These are phyloP conservation scores for Venustaconcha ellipsiformis DNA, from an alignment of 1,140 invertebrate genomes.

Conservation along the genomic window DNA sequence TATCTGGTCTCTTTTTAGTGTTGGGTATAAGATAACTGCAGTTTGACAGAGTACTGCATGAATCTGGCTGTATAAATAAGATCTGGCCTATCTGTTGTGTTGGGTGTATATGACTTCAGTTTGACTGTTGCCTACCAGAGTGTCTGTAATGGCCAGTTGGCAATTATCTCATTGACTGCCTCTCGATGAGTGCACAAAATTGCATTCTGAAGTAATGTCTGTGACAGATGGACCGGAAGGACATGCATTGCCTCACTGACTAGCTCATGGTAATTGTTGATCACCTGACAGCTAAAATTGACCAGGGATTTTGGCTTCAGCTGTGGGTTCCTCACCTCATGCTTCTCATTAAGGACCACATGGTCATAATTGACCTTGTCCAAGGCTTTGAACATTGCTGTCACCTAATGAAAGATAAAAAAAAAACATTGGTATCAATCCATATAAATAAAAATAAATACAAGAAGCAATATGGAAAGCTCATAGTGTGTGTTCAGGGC, in stretches of 20 bases:
- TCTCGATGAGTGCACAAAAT: constrained; percentile 34
- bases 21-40: too few species aligned
- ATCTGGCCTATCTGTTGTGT: too few species aligned
- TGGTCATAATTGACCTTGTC: constrained; percentile 47
- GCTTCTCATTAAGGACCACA: constrained; percentile 36
- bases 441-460: too few species aligned
- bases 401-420: too few species aligned
- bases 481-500: too few species aligned
- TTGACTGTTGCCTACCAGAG: constrained; percentile 38
- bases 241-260: constrained; percentile 31
- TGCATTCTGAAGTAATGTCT: constrained; percentile 35
- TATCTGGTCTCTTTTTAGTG: too few species aligned
- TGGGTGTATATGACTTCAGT: background rate
- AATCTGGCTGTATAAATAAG: background rate
- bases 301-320: constrained; percentile 20
- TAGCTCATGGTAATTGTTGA: constrained; percentile 23
- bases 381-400: constrained; percentile 47
- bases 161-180: constrained; percentile 42
- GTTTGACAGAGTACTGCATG: too few species aligned
- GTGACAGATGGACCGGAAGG: constrained; percentile 43
- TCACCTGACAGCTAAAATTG: constrained; percentile 26
- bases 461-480: too few species aligned
- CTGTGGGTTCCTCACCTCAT: constrained; percentile 7
- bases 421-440: too few species aligned
- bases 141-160: constrained; percentile 46